Percentiles rank a stretch among this genome's conserved stretches.
These are phyloP conservation scores for Oreochromis aureus DNA, from an alignment of 2,113 vertebrate species.

Conservation along the genomic window DNA sequence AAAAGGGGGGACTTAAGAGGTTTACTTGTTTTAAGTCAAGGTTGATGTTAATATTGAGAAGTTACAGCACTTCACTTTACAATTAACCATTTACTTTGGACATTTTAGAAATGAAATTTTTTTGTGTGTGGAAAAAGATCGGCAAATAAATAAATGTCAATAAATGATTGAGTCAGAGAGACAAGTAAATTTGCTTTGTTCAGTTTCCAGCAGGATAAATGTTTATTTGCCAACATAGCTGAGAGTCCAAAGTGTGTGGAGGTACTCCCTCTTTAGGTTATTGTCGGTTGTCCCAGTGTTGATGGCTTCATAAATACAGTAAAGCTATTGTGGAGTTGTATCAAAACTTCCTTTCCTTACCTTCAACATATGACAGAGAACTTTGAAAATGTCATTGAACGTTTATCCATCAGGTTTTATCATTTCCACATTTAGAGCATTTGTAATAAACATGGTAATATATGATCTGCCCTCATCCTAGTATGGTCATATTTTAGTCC, in stretches of 20 bases:
- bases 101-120: background rate
- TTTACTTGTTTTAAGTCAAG: background rate
- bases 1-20: background rate
- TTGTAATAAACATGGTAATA: background rate
- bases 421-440: background rate
- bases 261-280: background rate
- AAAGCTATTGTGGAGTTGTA: background rate
- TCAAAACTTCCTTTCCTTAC: background rate
- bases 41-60: background rate
- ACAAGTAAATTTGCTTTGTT: background rate
- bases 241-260: background rate
- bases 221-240: background rate
- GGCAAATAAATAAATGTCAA: background rate
- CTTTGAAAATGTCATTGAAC: background rate
- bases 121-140: background rate
- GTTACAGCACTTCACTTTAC: background rate
- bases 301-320: background rate
- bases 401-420: background rate
- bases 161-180: background rate
- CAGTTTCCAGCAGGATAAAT: background rate
- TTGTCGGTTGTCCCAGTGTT: background rate
- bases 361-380: background rate
- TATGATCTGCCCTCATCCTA: background rate
- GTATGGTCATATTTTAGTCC: background rate
- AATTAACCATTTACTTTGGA: background rate